Conservation (phyloP, 2,113 vertebrate species). For the Engystomops pustulosus region DNA sequence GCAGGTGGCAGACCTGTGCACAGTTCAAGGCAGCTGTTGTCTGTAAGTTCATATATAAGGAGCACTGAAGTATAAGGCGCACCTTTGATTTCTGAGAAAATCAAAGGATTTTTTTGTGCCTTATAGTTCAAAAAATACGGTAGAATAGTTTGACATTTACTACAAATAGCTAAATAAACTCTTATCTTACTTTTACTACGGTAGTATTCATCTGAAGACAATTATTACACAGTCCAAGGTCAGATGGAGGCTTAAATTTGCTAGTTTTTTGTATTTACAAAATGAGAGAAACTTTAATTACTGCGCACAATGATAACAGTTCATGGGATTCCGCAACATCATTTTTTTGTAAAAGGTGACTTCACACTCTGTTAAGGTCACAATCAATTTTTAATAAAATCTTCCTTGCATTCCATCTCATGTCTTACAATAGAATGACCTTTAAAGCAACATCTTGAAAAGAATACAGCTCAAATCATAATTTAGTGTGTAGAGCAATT, state of each 20-base stretch:
- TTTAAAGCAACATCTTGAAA: conserved; percentile 46
- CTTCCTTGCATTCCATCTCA: conserved; percentile 23
- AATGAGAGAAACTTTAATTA: conserved; percentile 46
- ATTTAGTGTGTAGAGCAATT: background rate
- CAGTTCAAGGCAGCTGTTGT: too few species aligned
- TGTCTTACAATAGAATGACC: conserved; percentile 40
- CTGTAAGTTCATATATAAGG: too few species aligned
- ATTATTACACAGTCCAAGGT: conserved; percentile 44
- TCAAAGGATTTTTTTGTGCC: too few species aligned
- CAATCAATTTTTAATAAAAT: conserved; percentile 57
- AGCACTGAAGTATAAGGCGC: too few species aligned
- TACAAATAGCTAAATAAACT: conserved; percentile 8
- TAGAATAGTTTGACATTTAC: background rate
- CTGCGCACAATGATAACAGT: conserved; percentile 38
- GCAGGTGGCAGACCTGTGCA: too few species aligned
- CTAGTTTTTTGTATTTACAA: conserved; percentile 20
- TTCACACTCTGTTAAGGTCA: conserved; percentile 47
- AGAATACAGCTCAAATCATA: conserved; percentile 23
- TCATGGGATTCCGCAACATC: conserved; percentile 37
- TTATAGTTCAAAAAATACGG: too few species aligned
- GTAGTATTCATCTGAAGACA: background rate
- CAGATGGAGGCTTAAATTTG: conserved; percentile 23
- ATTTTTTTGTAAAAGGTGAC: conserved; percentile 44
- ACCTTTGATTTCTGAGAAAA: too few species aligned
- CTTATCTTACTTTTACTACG: background rate